Evolutionary conservation across 2,888 invertebrate genomes (phyloP).

Genomic region (Leptogaster cylindrica): DNA sequence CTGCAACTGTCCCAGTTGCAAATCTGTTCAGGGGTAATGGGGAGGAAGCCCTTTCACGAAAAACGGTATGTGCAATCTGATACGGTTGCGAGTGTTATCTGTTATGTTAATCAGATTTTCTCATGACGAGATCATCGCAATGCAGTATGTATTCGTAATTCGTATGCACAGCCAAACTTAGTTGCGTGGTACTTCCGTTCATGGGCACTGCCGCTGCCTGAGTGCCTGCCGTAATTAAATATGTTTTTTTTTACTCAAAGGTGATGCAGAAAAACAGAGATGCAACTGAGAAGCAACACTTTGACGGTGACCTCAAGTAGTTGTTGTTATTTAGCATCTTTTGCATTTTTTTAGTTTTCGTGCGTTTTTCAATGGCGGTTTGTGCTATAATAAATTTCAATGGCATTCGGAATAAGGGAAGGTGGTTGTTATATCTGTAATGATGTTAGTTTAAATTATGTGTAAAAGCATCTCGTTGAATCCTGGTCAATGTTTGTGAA

Average conservation of each 20-base stretch:
- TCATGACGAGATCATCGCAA: neutral
- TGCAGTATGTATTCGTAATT: neutral
- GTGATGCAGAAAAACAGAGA: neutral
- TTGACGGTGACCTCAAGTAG: too few relatives aligned
- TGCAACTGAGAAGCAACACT: neutral
- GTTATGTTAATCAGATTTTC: constrained; percentile 3
- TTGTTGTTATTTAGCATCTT: too few relatives aligned
- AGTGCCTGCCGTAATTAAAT: neutral
- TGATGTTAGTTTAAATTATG: too few relatives aligned
- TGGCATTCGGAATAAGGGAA: too few relatives aligned
- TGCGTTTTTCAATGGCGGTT: too few relatives aligned
- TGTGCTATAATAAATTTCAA: too few relatives aligned
- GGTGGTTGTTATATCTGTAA: too few relatives aligned
- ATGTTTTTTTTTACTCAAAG: neutral
- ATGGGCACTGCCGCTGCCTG: neutral
- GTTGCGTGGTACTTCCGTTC: constrained; percentile 14
- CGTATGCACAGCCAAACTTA: neutral
- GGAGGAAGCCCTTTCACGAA: neutral
- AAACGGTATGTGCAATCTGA: neutral
- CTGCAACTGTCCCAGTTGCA: too few relatives aligned
- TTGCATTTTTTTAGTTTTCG: too few relatives aligned
- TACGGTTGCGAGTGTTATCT: constrained; percentile 3
- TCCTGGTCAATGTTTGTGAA: too few relatives aligned
- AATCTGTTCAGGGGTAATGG: too few relatives aligned
- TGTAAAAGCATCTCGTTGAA: too few relatives aligned